Evolutionary conservation across 2,797 vertebrate species (phyloP).

Genomic region (Microctenopoma stevenorrisi): DNA sequence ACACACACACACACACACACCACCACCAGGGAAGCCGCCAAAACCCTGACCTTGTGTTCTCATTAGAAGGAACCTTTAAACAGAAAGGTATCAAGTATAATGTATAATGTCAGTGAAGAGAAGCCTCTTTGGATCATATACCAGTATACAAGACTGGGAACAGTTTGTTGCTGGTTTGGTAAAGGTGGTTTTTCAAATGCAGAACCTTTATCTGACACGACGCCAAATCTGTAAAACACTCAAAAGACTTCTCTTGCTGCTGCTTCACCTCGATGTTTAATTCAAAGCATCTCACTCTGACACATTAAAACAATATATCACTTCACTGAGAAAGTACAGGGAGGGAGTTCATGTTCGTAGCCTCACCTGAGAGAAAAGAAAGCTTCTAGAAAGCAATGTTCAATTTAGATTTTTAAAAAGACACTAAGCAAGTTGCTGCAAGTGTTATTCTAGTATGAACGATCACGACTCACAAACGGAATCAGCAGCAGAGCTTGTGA

Average conservation of each 20-base stretch:
- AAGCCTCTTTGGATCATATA: neutral
- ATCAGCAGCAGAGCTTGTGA: slow-evolving; percentile 28
- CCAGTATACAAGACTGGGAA: neutral
- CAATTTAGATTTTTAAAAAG: no score
- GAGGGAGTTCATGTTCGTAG: no score
- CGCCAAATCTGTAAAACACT: neutral
- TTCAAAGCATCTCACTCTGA: slow-evolving; percentile 6
- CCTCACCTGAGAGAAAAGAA: no score
- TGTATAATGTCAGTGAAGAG: neutral
- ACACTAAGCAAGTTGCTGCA: neutral
- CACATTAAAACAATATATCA: neutral
- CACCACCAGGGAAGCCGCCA: no score
- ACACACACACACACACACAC: no score
- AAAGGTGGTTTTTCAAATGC: neutral
- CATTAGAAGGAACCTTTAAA: no score
- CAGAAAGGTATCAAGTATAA: neutral
- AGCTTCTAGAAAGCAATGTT: no score
- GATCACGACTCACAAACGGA: neutral
- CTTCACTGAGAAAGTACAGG: neutral
- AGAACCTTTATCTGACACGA: neutral
- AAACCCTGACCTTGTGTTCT: no score
- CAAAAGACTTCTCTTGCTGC: neutral
- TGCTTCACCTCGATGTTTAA: neutral
- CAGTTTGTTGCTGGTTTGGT: neutral
- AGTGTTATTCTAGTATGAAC: neutral